Base-by-base conservation (phyloP, 1,140 invertebrate genomes). In the Trachymyrmex septentrionalis region DNA sequence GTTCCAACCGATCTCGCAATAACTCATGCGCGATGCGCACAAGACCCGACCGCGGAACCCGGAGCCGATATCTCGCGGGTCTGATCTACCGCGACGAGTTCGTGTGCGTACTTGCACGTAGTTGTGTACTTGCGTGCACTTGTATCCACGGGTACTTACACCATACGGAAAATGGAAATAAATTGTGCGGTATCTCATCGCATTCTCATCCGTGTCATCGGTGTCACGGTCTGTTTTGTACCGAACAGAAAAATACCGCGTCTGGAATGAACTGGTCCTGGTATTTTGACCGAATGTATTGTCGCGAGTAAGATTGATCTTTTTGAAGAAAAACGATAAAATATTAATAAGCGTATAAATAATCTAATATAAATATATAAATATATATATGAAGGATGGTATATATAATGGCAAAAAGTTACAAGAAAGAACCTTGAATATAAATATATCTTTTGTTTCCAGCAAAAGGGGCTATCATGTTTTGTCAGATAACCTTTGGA, bases 1-100 rank as follows among this genome's bases (percentile, higher is more conserved):
- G 77, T 69, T 72, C 87, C 66, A 2, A 86, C 86, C 89, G 86
- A 88, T 91, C 87, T 91, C 71, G 90, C 86, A 81, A 92, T 93
- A 93, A 94, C 55, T 93, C 91, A 93, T 92, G 85, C 87, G 85
- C 89, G 81, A 87, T 69, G 53, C 73, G 57, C 86, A 21, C 55
- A 55, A 61, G 67, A 69, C 21, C n/a, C 19, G 30, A 14, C 21
- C 86, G 91, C 90, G 81, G 50, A 24, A 48, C 77, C 82, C 0
- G 38, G 38, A 73, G 71, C 61, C 59, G 85, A 81, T 90, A 90
- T 90, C 89, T 90, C 89, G 57, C 55, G 69, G 85, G 69, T 87
- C 85, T 87, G 81, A 93, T 93, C 92, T 91, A 48, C 50, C 76
- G 75, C 63, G 57, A 44, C 24, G 59, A 64, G 71, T 19, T 53